Conservation (phyloP, 2,113 vertebrate species). For the Myxocyprinus asiaticus region DNA sequence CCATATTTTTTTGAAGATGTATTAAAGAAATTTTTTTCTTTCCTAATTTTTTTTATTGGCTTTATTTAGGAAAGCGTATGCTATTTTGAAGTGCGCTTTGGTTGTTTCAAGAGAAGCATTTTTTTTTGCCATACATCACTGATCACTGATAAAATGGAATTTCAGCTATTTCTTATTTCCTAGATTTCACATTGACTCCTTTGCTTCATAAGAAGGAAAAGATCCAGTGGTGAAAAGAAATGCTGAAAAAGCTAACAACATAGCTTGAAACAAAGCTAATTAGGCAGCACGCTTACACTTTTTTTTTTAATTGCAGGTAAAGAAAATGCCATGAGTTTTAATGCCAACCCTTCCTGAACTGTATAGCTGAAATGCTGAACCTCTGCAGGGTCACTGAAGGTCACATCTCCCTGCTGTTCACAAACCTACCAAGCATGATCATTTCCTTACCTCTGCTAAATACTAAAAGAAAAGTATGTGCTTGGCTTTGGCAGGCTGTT, state of each 20-base stretch:
- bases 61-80: too few species aligned
- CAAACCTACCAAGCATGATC: constrained; percentile 63
- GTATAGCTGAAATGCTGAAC: constrained; percentile 53
- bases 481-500: constrained; percentile 75
- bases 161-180: constrained; percentile 12
- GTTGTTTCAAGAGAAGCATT: too few species aligned
- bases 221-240: constrained; percentile 12
- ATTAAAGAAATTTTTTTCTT: too few species aligned
- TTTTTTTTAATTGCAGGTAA: background rate
- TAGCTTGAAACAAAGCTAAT: background rate
- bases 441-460: constrained; percentile 58
- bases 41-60: too few species aligned
- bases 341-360: constrained; percentile 39
- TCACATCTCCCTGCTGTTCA: constrained; percentile 71
- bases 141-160: constrained; percentile 14
- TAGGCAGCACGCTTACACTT: background rate
- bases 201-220: background rate
- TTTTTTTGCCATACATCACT: background rate
- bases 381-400: constrained; percentile 65
- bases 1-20: too few species aligned
- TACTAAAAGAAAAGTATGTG: constrained; percentile 60
- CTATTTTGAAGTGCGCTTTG: too few species aligned
- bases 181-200: constrained; percentile 23
- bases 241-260: background rate
- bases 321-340: constrained; percentile 10